These are phyloP conservation scores for Glomeris maerens DNA, from an alignment of 1,140 invertebrate genomes.

Conservation along the genomic window DNA sequence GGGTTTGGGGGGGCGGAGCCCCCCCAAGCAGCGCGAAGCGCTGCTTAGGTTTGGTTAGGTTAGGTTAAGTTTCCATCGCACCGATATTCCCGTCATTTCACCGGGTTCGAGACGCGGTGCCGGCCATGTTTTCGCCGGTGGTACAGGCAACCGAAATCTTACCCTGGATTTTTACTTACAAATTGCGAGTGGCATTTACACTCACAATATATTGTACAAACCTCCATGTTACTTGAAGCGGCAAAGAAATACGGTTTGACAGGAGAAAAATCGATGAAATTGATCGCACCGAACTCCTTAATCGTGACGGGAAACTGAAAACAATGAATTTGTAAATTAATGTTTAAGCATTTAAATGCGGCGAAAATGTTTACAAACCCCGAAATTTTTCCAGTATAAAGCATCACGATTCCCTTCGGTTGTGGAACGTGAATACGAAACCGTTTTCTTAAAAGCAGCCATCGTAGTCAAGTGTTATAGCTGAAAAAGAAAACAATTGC, in stretches of 20 bases:
- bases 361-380: neutral
- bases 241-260: conserved; percentile 74
- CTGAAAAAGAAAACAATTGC: too few species aligned
- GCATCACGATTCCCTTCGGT: neutral
- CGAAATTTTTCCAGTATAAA: neutral
- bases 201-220: conserved; percentile 35
- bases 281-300: conserved; percentile 82
- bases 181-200: neutral
- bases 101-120: too few species aligned
- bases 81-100: too few species aligned
- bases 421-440: neutral
- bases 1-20: too few species aligned
- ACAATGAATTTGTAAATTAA: conserved; percentile 17
- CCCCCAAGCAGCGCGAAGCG: too few species aligned
- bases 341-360: neutral
- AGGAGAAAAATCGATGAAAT: conserved; percentile 78
- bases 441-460: neutral
- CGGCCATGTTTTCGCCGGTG: too few species aligned
- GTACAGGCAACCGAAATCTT: too few species aligned
- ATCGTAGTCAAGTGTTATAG: neutral
- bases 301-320: conserved; percentile 67
- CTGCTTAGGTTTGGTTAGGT: too few species aligned
- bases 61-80: too few species aligned
- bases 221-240: conserved; percentile 73
- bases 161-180: neutral